Percentiles rank a stretch among this genome's conserved stretches.
Evolutionary conservation across 2,888 invertebrate genomes (phyloP).

Genomic region (Suillia variegata): DNA sequence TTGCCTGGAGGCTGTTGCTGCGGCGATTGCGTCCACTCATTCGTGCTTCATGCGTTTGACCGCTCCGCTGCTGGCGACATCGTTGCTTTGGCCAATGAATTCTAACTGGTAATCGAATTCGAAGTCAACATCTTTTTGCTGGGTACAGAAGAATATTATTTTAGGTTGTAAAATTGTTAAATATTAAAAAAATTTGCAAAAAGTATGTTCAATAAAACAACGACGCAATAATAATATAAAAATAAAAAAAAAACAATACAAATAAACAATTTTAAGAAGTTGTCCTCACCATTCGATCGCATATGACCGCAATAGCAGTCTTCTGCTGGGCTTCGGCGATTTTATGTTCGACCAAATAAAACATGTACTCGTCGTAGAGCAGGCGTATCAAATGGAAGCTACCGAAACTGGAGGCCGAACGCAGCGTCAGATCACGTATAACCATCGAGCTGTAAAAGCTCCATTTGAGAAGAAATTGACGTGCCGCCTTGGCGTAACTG

Average conservation of each 20-base stretch:
- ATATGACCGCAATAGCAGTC: slow-evolving; percentile 94
- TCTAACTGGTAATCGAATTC: slow-evolving; percentile 59
- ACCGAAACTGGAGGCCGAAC: slow-evolving; percentile 97
- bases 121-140: slow-evolving; percentile 56
- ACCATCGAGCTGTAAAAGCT: slow-evolving; percentile 99
- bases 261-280: neutral
- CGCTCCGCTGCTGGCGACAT: slow-evolving; percentile 31
- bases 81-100: slow-evolving; percentile 47
- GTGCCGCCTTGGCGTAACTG: slow-evolving; percentile 82
- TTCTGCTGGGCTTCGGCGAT: slow-evolving; percentile 89
- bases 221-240: no score
- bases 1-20: neutral
- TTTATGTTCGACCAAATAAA: slow-evolving; percentile 95
- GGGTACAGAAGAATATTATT: slow-evolving; percentile 15
- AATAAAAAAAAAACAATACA: neutral
- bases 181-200: no score
- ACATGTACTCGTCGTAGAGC: slow-evolving; percentile 99
- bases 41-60: slow-evolving; percentile 57
- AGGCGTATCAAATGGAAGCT: slow-evolving; percentile 97
- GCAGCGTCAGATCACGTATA: slow-evolving; percentile 92
- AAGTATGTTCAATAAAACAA: no score
- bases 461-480: slow-evolving; percentile 97
- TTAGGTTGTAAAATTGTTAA: no score
- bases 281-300: slow-evolving; percentile 59
- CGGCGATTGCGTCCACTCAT: slow-evolving; percentile 50